Evolutionary conservation across 2,888 invertebrate genomes (phyloP), one percentile per base, ranked within the genome.

Genomic region (Yponomeuta plumbellus): DNA sequence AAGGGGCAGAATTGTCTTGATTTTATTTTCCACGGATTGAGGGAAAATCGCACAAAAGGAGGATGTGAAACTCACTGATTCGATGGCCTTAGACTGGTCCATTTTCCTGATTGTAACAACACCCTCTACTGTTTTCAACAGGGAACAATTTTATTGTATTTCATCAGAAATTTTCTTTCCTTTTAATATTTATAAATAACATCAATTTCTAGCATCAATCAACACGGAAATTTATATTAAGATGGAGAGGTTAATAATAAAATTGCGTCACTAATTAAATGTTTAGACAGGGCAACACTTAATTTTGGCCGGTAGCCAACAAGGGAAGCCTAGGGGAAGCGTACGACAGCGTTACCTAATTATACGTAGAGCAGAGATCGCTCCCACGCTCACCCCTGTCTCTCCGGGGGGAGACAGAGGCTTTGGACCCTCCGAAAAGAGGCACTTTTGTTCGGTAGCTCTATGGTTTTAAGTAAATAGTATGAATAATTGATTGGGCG

Each of bases 61-160:
- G 67, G 70, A 67, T 70, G 68, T 72, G 68, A 71, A 66, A 70
- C 72, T 34, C 34, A 75, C 74, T 72, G 73, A 77, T 75, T 80
- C 78, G 71, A 79, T 77, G 73, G 76, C 71, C 69, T 71, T 76
- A 70, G 76, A 85, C 80, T 77, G 79, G 79, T 77, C 83, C 80
- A 85, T 85, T 86, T 80, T 73, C 71, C 68, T 88, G 88, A 88
- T 88, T 88, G 86, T 81, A 78, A 77, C 78, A 69, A 75, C 69
- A 71, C 68, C 66, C 58, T 72, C 70, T 74, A 73, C 44, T 52
- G 44, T 52, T 1, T 52, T 17, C 17, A 52, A 52, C 44, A 17
- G 5, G 5, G 17, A 1, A 52, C 44, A 17, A 17, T 17, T 52
- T 52, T 52, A 17, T 52, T 52, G 44, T 52, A 17, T 17, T 52